Conservation (phyloP, 2,113 vertebrate species). For the Epinephelus moara region DNA sequence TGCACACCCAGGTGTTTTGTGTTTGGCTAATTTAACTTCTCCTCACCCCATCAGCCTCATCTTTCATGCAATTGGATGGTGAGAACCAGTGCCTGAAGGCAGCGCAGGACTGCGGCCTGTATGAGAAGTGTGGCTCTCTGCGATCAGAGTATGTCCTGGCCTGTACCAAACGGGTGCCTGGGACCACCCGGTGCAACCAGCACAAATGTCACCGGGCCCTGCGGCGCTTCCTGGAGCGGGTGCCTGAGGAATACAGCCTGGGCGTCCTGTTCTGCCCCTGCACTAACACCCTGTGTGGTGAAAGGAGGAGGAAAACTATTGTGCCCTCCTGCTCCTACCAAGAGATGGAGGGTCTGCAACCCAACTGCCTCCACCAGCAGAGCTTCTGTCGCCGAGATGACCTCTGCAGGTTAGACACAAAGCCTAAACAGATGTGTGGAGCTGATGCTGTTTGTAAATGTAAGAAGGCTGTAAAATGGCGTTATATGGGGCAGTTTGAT, state of each 20-base stretch:
- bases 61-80: slow-evolving; percentile 76
- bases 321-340: slow-evolving; percentile 94
- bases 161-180: slow-evolving; percentile 85
- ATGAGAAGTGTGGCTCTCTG: slow-evolving; percentile 90
- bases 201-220: slow-evolving; percentile 89
- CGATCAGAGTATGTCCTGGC: slow-evolving; percentile 91
- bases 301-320: slow-evolving; percentile 94
- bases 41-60: slow-evolving; percentile 58
- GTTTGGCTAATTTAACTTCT: not conserved
- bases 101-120: slow-evolving; percentile 90
- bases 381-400: slow-evolving; percentile 87
- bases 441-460: too few species aligned
- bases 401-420: slow-evolving; percentile 90
- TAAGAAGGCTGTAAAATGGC: not conserved
- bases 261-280: slow-evolving; percentile 95
- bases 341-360: slow-evolving; percentile 78
- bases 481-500: not conserved
- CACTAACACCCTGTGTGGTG: slow-evolving; percentile 89
- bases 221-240: slow-evolving; percentile 91
- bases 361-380: slow-evolving; percentile 91
- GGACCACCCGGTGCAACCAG: slow-evolving; percentile 86
- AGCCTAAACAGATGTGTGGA: not conserved
- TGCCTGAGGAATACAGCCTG: slow-evolving; percentile 90
- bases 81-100: slow-evolving; percentile 94
- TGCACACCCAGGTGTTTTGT: not conserved